Percentiles rank a stretch among this genome's conserved stretches.
phyloP scores from a whole-genome alignment of 2,113 vertebrate species.

The Rhinolophus ferrumequinum region DNA sequence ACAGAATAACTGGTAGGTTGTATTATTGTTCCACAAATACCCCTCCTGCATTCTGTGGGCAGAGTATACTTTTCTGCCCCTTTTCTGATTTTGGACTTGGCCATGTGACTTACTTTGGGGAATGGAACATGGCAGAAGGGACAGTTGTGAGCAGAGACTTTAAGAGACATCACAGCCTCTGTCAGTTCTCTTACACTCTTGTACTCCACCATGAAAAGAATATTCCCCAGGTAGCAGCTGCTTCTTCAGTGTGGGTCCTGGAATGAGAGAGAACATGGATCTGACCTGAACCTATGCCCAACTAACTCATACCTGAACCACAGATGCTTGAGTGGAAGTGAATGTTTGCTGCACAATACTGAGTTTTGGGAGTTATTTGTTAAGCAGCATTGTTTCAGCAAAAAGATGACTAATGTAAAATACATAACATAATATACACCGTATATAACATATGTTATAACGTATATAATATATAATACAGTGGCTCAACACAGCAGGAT shows the following conservation, averaged over 20 bases:
- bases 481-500: neutral
- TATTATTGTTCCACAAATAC: neutral
- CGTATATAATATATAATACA: neutral
- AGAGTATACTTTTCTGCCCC: neutral
- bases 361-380: neutral
- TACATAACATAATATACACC: neutral
- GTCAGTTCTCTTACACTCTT: neutral
- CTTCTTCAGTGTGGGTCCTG: neutral
- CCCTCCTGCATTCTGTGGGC: neutral
- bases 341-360: neutral
- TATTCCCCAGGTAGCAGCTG: neutral
- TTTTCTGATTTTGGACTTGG: neutral
- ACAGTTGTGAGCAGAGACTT: neutral
- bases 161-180: neutral
- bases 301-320: neutral
- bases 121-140: neutral
- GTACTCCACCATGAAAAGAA: neutral
- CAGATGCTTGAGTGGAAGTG: neutral
- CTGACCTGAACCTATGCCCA: neutral
- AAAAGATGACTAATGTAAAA: neutral
- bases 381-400: neutral
- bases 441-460: neutral
- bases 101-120: neutral
- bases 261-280: neutral
- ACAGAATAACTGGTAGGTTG: neutral